These are phyloP conservation scores for Baryphthengus martii DNA, from an alignment of 2,113 vertebrate genomes.

Conservation along the genomic window DNA sequence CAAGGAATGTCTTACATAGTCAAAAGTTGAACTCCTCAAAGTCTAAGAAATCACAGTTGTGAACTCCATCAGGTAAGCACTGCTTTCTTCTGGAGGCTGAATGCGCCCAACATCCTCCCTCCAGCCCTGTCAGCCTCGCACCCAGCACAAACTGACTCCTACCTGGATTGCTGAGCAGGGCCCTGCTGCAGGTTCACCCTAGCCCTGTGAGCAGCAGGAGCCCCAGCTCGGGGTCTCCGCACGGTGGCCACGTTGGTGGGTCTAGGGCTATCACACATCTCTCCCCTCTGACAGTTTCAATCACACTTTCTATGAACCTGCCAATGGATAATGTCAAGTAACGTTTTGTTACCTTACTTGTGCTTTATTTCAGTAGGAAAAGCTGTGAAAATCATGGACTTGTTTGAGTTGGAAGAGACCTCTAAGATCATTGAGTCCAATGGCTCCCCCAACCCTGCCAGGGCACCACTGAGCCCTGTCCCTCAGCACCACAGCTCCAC, in stretches of 20 bases:
- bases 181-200: not conserved
- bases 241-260: not conserved
- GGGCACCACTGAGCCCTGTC: too few relatives aligned
- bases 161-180: rapidly evolving
- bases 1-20: too few relatives aligned
- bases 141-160: too few relatives aligned
- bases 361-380: not conserved
- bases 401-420: too few relatives aligned
- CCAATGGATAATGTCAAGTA: not conserved
- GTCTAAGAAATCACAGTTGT: not conserved
- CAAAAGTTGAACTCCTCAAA: not conserved
- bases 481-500: too few relatives aligned
- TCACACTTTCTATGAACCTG: not conserved
- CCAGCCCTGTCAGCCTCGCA: not conserved
- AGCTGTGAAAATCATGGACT: not conserved
- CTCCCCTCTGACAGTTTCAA: not conserved
- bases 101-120: not conserved
- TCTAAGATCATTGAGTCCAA: too few relatives aligned
- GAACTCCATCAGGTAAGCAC: not conserved
- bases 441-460: too few relatives aligned
- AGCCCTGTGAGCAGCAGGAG: not conserved
- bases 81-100: too few relatives aligned
- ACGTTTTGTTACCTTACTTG: not conserved
- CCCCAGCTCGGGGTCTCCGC: not conserved
- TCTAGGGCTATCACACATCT: rapidly evolving